Percentiles rank a stretch among this genome's conserved stretches.
Conservation (phyloP, 1,140 invertebrate genomes). For the Drosophila repleta region DNA sequence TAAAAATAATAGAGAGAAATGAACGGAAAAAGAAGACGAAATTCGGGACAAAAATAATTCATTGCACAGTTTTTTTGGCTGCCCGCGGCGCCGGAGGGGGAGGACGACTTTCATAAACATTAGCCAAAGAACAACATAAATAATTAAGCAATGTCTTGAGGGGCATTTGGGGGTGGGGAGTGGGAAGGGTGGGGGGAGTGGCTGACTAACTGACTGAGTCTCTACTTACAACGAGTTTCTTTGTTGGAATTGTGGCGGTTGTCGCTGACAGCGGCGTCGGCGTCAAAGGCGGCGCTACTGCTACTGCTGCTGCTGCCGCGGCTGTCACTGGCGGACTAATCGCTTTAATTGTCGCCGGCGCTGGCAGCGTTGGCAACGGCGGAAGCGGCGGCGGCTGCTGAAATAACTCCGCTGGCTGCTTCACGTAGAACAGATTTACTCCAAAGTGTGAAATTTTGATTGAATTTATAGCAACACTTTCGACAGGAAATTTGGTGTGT, state of each 20-base stretch:
- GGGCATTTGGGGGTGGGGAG: not conserved
- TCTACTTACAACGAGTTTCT: conserved; percentile 83
- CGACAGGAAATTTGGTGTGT: conserved; percentile 65
- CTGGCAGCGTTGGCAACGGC: conserved; percentile 64
- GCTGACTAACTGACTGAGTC: not conserved
- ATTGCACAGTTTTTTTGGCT: conserved; percentile 68
- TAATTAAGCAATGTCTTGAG: conserved; percentile 65
- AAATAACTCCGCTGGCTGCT: conserved; percentile 84
- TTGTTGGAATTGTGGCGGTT: conserved; percentile 83
- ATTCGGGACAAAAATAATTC: conserved; percentile 69
- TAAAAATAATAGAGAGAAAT: conserved; percentile 45
- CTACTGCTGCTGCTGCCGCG: conserved; percentile 40
- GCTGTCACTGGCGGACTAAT: conserved; percentile 79
- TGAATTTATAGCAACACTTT: conserved; percentile 81
- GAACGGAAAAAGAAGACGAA: conserved; percentile 17
- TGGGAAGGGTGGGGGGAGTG: not conserved
- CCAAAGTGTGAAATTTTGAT: conserved; percentile 84
- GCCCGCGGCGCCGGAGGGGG: not conserved
- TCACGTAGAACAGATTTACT: conserved; percentile 84
- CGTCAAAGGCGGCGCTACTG: conserved; percentile 63
- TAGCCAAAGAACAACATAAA: conserved; percentile 58
- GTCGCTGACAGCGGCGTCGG: conserved; percentile 75
- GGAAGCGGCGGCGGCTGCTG: conserved; percentile 81
- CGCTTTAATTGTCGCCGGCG: conserved; percentile 83
- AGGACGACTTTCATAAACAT: conserved; percentile 60